Conservation (phyloP, 2,113 vertebrate genomes). For the Epinephelus lanceolatus region DNA sequence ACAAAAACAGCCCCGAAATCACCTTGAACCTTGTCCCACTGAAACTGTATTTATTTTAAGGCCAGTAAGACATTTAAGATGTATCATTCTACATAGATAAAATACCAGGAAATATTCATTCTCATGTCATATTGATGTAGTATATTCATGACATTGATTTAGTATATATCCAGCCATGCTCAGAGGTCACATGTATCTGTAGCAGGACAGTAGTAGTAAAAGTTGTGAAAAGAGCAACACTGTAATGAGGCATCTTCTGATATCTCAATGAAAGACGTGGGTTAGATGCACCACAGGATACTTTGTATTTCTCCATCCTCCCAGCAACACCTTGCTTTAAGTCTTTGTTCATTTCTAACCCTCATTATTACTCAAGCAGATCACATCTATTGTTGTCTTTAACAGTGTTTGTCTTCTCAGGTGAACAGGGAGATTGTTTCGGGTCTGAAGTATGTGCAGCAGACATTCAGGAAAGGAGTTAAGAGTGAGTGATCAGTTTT, state of each 20-base stretch:
- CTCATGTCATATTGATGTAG: neutral
- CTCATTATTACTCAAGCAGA: neutral
- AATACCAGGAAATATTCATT: neutral
- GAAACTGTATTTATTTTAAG: neutral
- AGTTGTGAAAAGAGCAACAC: neutral
- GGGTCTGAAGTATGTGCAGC: constrained; percentile 93
- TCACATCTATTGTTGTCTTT: neutral
- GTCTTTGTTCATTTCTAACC: neutral
- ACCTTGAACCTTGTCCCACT: no score
- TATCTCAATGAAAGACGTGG: neutral
- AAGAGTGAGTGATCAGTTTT: constrained; percentile 88
- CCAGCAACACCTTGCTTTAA: neutral
- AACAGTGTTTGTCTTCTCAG: constrained; percentile 76
- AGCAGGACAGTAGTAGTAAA: neutral
- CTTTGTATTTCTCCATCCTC: neutral
- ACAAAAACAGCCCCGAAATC: no score
- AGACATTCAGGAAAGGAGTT: constrained; percentile 92
- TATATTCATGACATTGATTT: neutral
- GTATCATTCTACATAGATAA: neutral
- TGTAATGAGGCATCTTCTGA: neutral
- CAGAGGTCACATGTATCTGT: neutral
- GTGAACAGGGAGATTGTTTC: constrained; percentile 96
- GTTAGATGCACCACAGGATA: neutral
- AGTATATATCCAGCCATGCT: neutral
- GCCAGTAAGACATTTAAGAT: neutral